phyloP scores from a whole-genome alignment of 2,888 invertebrate species.

The Eupeodes latifasciatus region DNA sequence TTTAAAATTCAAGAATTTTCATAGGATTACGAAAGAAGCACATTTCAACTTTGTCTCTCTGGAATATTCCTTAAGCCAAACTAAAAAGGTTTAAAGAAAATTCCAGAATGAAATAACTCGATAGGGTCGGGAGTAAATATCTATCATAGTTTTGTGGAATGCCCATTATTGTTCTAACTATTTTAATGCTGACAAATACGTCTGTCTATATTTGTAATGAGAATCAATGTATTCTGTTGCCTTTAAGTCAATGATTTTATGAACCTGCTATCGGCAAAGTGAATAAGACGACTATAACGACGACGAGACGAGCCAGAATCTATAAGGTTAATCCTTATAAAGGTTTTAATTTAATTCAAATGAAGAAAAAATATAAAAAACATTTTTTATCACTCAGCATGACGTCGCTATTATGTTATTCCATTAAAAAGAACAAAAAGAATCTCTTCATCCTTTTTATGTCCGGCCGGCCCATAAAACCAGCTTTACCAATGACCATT shows the following conservation, averaged over 20 bases:
- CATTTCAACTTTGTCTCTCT: too few relatives aligned
- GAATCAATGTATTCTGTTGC: neutral
- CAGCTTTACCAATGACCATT: constrained; percentile 58
- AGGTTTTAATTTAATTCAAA: constrained; percentile 42
- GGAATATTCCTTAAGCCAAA: too few relatives aligned
- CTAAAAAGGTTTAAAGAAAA: neutral
- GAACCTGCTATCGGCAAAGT: neutral
- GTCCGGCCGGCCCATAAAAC: constrained; percentile 24
- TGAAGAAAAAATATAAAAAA: neutral
- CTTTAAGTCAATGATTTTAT: constrained; percentile 3
- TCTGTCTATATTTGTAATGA: constrained; percentile 24
- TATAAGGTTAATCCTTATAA: constrained; percentile 5
- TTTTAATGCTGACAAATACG: constrained; percentile 42
- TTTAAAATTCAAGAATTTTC: too few relatives aligned
- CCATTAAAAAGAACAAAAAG: neutral
- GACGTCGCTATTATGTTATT: constrained; percentile 11
- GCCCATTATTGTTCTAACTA: constrained; percentile 29
- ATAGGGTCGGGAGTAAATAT: neutral
- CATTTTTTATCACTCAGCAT: constrained; percentile 18
- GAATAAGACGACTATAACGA: too few relatives aligned
- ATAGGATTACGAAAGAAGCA: too few relatives aligned
- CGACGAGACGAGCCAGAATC: neutral
- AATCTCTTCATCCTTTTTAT: constrained; percentile 14
- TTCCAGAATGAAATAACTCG: neutral
- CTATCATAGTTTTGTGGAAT: constrained; percentile 2